These are phyloP conservation scores for Paraescarpia echinospica DNA, from an alignment of 1,140 invertebrate genomes.

Conservation along the genomic window DNA sequence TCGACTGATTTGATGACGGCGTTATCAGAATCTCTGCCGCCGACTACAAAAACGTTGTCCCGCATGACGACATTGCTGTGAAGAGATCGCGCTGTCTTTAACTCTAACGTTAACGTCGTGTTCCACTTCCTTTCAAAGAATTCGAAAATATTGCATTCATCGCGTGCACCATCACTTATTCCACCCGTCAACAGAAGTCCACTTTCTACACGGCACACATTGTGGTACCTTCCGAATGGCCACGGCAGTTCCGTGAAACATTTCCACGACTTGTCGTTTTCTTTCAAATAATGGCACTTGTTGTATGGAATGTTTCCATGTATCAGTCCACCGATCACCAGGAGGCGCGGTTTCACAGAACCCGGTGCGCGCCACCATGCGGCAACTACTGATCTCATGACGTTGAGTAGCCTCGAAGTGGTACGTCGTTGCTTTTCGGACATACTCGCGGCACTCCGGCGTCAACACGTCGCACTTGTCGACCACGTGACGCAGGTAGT, in stretches of 20 bases:
- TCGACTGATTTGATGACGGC: conserved; percentile 2
- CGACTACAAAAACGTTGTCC: conserved; percentile 11
- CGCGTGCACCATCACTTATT: too few relatives aligned
- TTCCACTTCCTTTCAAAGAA: too few relatives aligned
- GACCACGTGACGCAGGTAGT: not conserved
- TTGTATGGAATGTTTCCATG: too few relatives aligned
- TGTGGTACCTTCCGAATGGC: too few relatives aligned
- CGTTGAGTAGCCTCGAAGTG: not conserved
- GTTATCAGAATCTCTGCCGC: conserved; percentile 2
- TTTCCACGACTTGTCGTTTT: not conserved
- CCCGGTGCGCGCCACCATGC: conserved; percentile 9
- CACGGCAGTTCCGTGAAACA: not conserved
- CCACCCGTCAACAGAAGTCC: too few relatives aligned
- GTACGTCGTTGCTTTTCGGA: not conserved
- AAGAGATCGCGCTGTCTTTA: too few relatives aligned
- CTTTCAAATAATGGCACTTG: not conserved
- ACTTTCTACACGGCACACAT: too few relatives aligned
- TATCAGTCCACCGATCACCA: too few relatives aligned
- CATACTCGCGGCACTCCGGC: not conserved
- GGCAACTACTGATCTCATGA: not conserved
- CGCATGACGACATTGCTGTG: not conserved
- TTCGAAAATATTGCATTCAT: too few relatives aligned
- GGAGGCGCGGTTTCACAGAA: too few relatives aligned
- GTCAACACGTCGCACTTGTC: not conserved
- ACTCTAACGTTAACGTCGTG: too few relatives aligned